These are phyloP conservation scores for Oplegnathus fasciatus DNA, from an alignment of 2,113 vertebrate species.

Conservation along the genomic window DNA sequence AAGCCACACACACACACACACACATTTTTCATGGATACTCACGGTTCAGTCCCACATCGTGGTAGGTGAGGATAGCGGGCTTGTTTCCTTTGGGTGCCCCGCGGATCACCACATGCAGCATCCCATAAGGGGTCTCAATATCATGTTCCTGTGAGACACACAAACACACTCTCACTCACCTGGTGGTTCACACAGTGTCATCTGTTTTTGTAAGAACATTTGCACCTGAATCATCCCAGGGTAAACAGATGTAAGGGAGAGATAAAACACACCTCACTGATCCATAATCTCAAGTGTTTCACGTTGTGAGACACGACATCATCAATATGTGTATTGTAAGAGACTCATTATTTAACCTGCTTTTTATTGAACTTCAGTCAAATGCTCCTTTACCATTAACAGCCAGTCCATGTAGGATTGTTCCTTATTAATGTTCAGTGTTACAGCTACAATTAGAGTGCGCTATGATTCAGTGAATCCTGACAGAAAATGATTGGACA, in stretches of 20 bases:
- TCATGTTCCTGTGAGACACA: constrained; percentile 91
- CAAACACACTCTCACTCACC: constrained; percentile 73
- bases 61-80: constrained; percentile 96
- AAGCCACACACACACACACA: neutral
- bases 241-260: neutral
- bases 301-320: fast-evolving
- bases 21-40: constrained; percentile 78
- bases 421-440: neutral
- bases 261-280: neutral
- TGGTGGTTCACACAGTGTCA: neutral
- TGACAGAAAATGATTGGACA: neutral
- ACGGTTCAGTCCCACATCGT: constrained; percentile 98
- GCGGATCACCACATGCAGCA: constrained; percentile 96
- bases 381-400: neutral
- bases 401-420: neutral
- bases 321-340: neutral
- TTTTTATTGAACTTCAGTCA: neutral
- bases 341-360: neutral
- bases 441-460: neutral
- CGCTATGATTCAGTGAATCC: neutral
- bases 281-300: neutral
- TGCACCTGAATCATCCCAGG: neutral
- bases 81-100: constrained; percentile 96
- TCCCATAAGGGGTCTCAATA: constrained; percentile 95
- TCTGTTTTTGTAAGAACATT: neutral